Percentiles rank a stretch among this genome's conserved stretches.
phyloP scores from a whole-genome alignment of 2,888 invertebrate species.

The Teleiodes luculella region DNA sequence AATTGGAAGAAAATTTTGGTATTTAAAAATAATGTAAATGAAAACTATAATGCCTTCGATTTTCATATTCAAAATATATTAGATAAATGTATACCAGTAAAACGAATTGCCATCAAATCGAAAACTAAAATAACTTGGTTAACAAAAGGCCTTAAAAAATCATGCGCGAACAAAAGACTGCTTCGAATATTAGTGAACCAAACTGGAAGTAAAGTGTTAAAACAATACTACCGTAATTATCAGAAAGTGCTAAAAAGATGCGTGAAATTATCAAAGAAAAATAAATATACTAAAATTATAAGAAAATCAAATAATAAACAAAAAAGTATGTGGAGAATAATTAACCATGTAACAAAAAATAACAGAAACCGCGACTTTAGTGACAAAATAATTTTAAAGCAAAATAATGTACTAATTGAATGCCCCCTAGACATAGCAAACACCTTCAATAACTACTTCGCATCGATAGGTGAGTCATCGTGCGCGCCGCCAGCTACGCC shows the following conservation, averaged over 20 bases:
- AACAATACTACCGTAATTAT: background rate
- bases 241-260: slow-evolving; percentile 2
- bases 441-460: background rate
- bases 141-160: background rate
- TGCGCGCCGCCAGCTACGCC: background rate
- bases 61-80: background rate
- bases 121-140: background rate
- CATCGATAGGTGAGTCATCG: background rate
- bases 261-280: background rate
- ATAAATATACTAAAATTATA: background rate
- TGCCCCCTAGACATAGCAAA: background rate
- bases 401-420: background rate
- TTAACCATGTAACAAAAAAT: background rate
- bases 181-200: background rate
- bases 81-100: background rate
- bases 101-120: background rate
- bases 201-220: background rate
- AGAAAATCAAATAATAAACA: background rate
- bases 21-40: background rate
- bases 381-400: background rate
- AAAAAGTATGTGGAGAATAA: background rate
- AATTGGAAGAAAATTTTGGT: background rate
- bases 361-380: background rate
- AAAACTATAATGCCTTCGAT: background rate
- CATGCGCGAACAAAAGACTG: background rate